Percentiles rank a stretch among this genome's conserved stretches.
Evolutionary conservation across 2,888 invertebrate species (phyloP).

Genomic region (Drosophila antonietae): DNA sequence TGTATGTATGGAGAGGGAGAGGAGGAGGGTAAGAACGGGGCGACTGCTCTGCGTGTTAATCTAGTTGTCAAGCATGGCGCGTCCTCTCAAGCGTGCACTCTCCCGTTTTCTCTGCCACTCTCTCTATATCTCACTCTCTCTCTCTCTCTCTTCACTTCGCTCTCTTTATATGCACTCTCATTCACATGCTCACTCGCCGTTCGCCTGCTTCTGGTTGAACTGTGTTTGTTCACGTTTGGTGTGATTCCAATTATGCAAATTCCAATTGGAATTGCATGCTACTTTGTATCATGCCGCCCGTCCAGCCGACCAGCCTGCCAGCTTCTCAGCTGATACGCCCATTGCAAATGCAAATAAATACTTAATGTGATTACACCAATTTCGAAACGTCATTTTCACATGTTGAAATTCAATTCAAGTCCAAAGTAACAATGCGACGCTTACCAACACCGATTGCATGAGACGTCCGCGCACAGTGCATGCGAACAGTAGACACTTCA

Average conservation of each 20-base stretch:
- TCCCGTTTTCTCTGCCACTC: not conserved
- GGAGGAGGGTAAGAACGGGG: too few species aligned
- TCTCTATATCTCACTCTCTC: not conserved
- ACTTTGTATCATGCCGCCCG: not conserved
- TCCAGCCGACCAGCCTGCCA: not conserved
- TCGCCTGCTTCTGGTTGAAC: slow-evolving; percentile 8
- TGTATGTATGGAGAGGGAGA: not conserved
- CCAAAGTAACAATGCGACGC: slow-evolving; percentile 62
- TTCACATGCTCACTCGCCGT: slow-evolving; percentile 2
- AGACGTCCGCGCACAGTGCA: slow-evolving; percentile 32
- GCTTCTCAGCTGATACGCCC: slow-evolving; percentile 1
- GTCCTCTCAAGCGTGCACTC: slow-evolving; percentile 8
- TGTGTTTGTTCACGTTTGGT: slow-evolving; percentile 33
- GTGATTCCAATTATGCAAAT: slow-evolving; percentile 52
- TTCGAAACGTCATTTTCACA: slow-evolving; percentile 64
- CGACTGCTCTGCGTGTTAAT: slow-evolving; percentile 44
- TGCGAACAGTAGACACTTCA: slow-evolving; percentile 14
- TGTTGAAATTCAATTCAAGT: slow-evolving; percentile 62
- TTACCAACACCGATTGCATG: slow-evolving; percentile 45
- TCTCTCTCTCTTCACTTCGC: not conserved
- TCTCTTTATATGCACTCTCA: slow-evolving; percentile 1
- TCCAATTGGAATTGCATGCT: slow-evolving; percentile 35
- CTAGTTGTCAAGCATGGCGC: slow-evolving; percentile 70
- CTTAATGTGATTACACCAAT: slow-evolving; percentile 61
- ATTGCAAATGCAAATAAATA: slow-evolving; percentile 51